Evolutionary conservation across 2,797 vertebrate genomes (phyloP), one percentile per base, ranked within the genome.

Genomic region (Parauchenoglanis punctatus): DNA sequence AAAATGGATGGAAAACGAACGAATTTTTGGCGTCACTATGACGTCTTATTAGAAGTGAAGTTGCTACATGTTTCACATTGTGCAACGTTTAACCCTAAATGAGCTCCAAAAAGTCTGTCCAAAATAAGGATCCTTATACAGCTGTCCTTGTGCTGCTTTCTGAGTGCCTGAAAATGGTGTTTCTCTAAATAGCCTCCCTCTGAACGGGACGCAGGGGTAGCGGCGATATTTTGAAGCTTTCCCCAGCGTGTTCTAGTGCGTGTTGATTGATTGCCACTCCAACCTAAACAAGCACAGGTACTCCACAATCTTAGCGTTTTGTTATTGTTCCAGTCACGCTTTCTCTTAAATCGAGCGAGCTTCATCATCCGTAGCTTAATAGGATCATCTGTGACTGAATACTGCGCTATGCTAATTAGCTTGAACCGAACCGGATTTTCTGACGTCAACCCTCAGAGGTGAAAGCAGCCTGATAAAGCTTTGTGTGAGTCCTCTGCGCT

Each of bases 391-490:
- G 59, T 0, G 59, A 67, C 59, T 75, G 46, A 82, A 76, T 52
- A 3, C 59, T 44, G 11, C 23, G 17, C 63, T 58, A 61, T 82
- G 77, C 85, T 67, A 81, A 58, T 87, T 31, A 54, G 72, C 59
- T 49, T 18, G 31, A 61, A 28, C 61, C n/a, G 0, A 20, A 20
- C 81, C n/a, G 15, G 63, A 44, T 84, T 88, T 58, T 54, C 78
- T 81, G 56, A 56, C 54, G 44, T 78, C 54, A 40, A 40, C 23
- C 31, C 81, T 77, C 28, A 44, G 61, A 44, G 68, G 65, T 85
- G 56, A 88, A 85, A 73, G 63, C 35, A 10, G 7, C 35, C 54
- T 31, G 63, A 81, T 86, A 87, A 82, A 83, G 77, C 76, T 70
- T 56, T 23, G 85, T 54, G 12, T 76, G 73, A 40, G 44, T 40